Evolutionary conservation across 2,888 invertebrate species (phyloP), one percentile per base, ranked within the genome.

Genomic region (Spilarctia lutea): DNA sequence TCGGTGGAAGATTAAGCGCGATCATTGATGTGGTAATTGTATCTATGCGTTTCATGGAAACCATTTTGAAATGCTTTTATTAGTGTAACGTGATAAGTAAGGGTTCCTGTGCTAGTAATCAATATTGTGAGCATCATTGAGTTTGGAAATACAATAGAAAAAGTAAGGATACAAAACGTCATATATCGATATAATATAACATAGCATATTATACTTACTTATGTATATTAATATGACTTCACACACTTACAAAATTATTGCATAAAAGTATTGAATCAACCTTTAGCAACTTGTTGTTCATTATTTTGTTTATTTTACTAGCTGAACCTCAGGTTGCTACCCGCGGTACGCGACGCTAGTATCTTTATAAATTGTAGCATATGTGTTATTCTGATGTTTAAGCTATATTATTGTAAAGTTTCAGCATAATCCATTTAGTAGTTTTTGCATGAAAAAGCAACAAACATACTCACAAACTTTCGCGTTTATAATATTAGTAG

Each of bases 21-120:
- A 79, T 78, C 83, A 83, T 83, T 83, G 84, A 79, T 81, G 84
- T 79, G 79, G 81, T 83, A 84, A 83, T 83, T 84, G 83, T 83
- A 84, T 82, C 81, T 84, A 78, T 78, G 72, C 79, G 78, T 82
- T 83, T 78, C 78, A 79, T 74, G 45, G 6, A 52, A 81, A 81
- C 80, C 81, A 85, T 73, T 65, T 73, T 77, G 75, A 78, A 83
- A 81, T 83, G 77, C 71, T 81, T 79, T 81, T 83, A 83, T 81
- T 79, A 73, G 65, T 74, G 72, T 75, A 72, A 77, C 56, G 52
- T 72, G 68, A 75, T 78, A 75, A 75, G 66, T 75, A 72, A 75
- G 68, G 76, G 73, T 71, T 27, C 65, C 52, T 33, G 56, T 67
- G 20, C 35, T 72, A 68, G 68, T 76, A 76, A 80, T 80, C 68